phyloP scores from a whole-genome alignment of 2,888 invertebrate species.

The Helleia helle region DNA sequence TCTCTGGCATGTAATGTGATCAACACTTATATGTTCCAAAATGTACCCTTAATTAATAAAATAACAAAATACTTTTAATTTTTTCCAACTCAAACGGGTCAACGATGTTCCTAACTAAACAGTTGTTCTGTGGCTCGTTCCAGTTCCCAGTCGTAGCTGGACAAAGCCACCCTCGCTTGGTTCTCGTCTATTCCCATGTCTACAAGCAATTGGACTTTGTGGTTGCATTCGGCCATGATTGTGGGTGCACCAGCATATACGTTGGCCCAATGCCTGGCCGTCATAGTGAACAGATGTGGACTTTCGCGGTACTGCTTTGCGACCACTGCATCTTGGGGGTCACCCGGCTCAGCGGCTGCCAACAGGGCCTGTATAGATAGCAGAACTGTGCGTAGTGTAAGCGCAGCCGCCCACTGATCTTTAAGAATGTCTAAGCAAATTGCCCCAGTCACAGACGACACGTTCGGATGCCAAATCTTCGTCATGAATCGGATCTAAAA shows the following conservation, averaged over 20 bases:
- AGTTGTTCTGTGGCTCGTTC: conserved; percentile 89
- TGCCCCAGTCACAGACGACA: conserved; percentile 97
- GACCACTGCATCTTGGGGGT: conserved; percentile 97
- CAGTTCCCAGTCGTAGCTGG: conserved; percentile 94
- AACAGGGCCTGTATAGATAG: conserved; percentile 96
- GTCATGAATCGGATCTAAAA: conserved; percentile 94
- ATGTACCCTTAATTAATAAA: background rate
- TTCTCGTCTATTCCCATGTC: conserved; percentile 97
- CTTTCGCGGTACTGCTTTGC: conserved; percentile 97
- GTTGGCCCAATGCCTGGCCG: conserved; percentile 97
- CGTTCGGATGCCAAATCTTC: conserved; percentile 99
- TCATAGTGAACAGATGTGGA: conserved; percentile 87
- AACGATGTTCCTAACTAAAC: conserved; percentile 38
- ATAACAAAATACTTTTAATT: conserved; percentile 1
- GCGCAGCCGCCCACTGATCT: conserved; percentile 99
- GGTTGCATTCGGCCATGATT: conserved; percentile 80
- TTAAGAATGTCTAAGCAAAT: conserved; percentile 99
- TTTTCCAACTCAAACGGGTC: background rate
- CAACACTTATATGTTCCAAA: no score
- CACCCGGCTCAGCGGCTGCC: conserved; percentile 91
- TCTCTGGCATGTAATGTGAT: no score
- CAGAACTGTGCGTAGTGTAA: conserved; percentile 96
- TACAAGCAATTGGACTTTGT: conserved; percentile 88
- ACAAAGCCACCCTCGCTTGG: conserved; percentile 90
- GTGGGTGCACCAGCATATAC: conserved; percentile 89